A percentile compares a stretch with the other conserved stretches of the same genome.
Conservation (phyloP, 2,113 vertebrate genomes). For the human (Homo sapiens) region GRCh38 chr3:144117501-144118000, state of each 20-base stretch:
- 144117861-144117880: not conserved
- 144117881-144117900: not conserved
- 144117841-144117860: not conserved
- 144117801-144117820: not conserved
- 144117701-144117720: not conserved
- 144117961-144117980: not conserved
- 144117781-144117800: not conserved
- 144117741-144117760: slow-evolving; percentile 39
- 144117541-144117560: not conserved
- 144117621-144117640: not conserved
- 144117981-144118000: not conserved
- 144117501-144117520: not conserved
- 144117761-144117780: not conserved
- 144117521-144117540: not conserved
- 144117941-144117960: not conserved
- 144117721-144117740: not conserved
- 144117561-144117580: not conserved
- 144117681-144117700: not conserved
- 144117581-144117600: not conserved
- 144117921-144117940: not conserved
- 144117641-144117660: not conserved
- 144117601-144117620: not conserved
- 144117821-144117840: not conserved
- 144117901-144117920: not conserved
- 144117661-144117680: not conserved